Conservation (phyloP, 1,140 invertebrate species). For the Brachionus asplanchnoidis region DNA sequence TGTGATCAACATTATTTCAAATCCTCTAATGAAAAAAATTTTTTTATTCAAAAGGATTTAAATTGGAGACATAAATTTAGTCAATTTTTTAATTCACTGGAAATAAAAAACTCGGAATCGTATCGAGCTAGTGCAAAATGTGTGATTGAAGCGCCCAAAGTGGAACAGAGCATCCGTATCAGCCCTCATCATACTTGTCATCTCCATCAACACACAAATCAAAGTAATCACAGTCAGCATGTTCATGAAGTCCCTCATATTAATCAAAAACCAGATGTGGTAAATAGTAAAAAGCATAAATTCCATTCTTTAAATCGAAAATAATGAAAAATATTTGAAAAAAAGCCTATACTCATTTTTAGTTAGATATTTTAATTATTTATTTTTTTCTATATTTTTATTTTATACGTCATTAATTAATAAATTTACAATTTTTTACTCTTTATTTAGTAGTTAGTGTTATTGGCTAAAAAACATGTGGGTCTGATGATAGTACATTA, state of each 20-base stretch:
- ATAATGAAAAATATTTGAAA: too few species aligned
- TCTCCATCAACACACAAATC: background rate
- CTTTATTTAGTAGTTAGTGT: too few species aligned
- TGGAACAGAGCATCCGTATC: background rate
- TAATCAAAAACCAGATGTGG: background rate
- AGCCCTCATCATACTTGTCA: background rate
- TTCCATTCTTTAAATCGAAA: background rate
- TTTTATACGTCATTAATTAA: too few species aligned
- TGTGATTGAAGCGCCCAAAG: background rate
- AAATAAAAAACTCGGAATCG: conserved; percentile 16
- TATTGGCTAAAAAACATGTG: too few species aligned
- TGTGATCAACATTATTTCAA: background rate
- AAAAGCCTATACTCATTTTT: too few species aligned
- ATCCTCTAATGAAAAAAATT: background rate
- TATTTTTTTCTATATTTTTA: too few species aligned
- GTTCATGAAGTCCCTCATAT: background rate
- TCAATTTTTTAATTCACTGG: background rate
- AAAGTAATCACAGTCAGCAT: background rate
- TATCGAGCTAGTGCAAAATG: background rate
- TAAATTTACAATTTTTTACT: too few species aligned
- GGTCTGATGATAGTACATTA: too few species aligned
- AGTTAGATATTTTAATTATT: too few species aligned
- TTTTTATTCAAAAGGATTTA: background rate
- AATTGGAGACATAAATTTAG: background rate
- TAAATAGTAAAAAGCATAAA: background rate